Conservation (phyloP, 2,113 vertebrate genomes). For the Labeo rohita region DNA sequence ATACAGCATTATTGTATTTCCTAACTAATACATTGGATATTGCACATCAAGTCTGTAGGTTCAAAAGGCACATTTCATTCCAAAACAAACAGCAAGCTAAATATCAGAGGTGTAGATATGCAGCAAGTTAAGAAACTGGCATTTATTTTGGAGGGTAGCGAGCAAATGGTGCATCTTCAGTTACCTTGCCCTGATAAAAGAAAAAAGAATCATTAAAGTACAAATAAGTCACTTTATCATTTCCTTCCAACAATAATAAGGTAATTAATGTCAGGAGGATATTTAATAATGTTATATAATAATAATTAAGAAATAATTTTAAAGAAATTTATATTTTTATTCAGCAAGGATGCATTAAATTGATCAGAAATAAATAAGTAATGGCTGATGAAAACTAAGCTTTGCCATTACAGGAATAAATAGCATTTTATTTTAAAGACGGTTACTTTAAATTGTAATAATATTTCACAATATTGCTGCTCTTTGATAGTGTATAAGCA, state of each 20-base stretch:
- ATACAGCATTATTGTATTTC: neutral
- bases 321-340: no score
- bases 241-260: neutral
- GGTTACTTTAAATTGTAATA: no score
- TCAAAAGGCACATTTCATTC: neutral
- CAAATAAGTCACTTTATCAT: neutral
- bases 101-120: neutral
- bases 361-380: no score
- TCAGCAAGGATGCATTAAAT: no score
- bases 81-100: neutral
- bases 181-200: constrained; percentile 44
- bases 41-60: neutral
- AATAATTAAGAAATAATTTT: no score
- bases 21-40: neutral
- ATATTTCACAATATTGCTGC: no score
- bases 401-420: no score
- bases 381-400: no score
- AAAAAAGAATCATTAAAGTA: neutral
- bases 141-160: constrained; percentile 47
- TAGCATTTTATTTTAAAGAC: no score
- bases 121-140: neutral
- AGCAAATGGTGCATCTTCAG: constrained; percentile 49
- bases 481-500: no score
- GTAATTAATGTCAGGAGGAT: no score
- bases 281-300: no score